These are phyloP conservation scores for Habropoda laboriosa DNA, from an alignment of 1,140 invertebrate genomes.

Conservation along the genomic window DNA sequence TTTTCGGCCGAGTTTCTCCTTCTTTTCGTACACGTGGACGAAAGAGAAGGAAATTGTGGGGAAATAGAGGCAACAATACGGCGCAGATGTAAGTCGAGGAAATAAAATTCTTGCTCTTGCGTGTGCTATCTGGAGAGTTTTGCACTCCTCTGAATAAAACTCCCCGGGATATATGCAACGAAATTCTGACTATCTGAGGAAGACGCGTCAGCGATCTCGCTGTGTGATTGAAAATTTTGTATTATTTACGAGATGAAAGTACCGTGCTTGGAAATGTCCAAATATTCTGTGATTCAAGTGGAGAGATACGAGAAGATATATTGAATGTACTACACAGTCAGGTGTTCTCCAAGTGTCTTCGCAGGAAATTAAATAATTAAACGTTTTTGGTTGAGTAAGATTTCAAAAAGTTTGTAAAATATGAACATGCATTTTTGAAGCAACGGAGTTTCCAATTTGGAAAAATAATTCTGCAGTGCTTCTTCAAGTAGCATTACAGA, in stretches of 20 bases:
- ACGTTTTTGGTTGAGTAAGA: too few relatives aligned
- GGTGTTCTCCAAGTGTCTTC: too few relatives aligned
- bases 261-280: not conserved
- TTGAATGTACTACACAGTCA: too few relatives aligned
- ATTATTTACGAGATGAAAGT: not conserved
- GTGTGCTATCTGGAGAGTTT: not conserved
- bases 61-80: not conserved
- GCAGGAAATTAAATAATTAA: too few relatives aligned
- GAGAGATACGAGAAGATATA: not conserved
- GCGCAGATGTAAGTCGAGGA: not conserved
- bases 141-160: conserved; percentile 1
- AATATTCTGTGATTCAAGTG: not conserved
- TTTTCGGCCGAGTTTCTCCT: not conserved
- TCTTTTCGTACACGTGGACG: not conserved
- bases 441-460: too few relatives aligned
- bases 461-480: too few relatives aligned
- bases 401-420: too few relatives aligned
- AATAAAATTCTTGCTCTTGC: conserved; percentile 2
- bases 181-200: not conserved
- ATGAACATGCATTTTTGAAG: too few relatives aligned
- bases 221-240: conserved; percentile 19
- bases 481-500: too few relatives aligned
- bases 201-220: conserved; percentile 19
- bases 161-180: conserved; percentile 13
- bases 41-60: not conserved